Evolutionary conservation across 2,797 vertebrate species (phyloP), one percentile per base, ranked within the genome.

Genomic region (Xiphorhynchus erythropygius): DNA sequence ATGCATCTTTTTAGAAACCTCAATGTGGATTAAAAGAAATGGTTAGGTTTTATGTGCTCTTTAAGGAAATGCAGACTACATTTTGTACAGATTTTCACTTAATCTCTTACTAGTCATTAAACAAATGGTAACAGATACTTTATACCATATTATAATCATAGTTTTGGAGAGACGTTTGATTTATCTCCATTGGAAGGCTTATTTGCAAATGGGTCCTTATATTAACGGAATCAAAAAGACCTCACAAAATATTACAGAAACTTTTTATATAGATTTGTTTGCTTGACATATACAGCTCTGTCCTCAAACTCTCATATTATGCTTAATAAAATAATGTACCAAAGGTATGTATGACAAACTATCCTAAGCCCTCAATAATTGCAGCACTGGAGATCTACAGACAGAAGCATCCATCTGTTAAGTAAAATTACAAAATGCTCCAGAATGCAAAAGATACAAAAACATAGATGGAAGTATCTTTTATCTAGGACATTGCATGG

Each of bases 401-500:
- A 62, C 63, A 55, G 60, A 82, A 94, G 14, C 7, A 85, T 55
- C 41, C 49, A 67, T 79, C 41, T 71, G 37, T 67, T 76, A 70
- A 46, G 52, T 39, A 73, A 74, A 95, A 93, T 44, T 50, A 52
- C 8, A 91, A 94, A 90, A 87, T 32, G 19, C 30, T 70, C 33
- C 64, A 82, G 42, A 83, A 93, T 14, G 37, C 23, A 78, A 81
- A 88, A 84, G 42, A 57, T 52, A 94, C 5, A 84, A 85, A 89
- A 94, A 91, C 80, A 95, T 67, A 78, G 39, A 74, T 39, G 28
- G 65, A 81, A 90, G n/a, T 62, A 97, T 94, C 96, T 97, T 97
- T 97, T 97, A 96, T 98, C 98, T 98, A 97, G 98, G 97, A 95
- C 97, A 98, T 49, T 94, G 89, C 96, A 96, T 84, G 94, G 91